Conservation (phyloP, 1,140 invertebrate species). For the Apis mellifera region Amel_HAv3.1 CM009933.2:11447501-11448000, state of each 20-base stretch:
- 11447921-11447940: too few relatives aligned
- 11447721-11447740: not conserved
- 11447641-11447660: not conserved
- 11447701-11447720: not conserved
- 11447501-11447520: slow-evolving; percentile 41
- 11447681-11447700: not conserved
- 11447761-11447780: not conserved
- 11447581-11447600: slow-evolving; percentile 2
- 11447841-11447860: too few relatives aligned
- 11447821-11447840: too few relatives aligned
- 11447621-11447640: not conserved
- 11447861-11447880: too few relatives aligned
- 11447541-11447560: not conserved
- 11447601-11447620: not conserved
- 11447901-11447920: too few relatives aligned
- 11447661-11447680: not conserved
- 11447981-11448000: not conserved
- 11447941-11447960: too few relatives aligned
- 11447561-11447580: not conserved
- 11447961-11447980: too few relatives aligned
- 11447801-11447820: too few relatives aligned
- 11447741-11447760: not conserved
- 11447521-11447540: too few relatives aligned
- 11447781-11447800: too few relatives aligned
- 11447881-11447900: too few relatives aligned